These are phyloP conservation scores for Andrena camellia DNA, from an alignment of 2,888 invertebrate species.

Conservation along the genomic window DNA sequence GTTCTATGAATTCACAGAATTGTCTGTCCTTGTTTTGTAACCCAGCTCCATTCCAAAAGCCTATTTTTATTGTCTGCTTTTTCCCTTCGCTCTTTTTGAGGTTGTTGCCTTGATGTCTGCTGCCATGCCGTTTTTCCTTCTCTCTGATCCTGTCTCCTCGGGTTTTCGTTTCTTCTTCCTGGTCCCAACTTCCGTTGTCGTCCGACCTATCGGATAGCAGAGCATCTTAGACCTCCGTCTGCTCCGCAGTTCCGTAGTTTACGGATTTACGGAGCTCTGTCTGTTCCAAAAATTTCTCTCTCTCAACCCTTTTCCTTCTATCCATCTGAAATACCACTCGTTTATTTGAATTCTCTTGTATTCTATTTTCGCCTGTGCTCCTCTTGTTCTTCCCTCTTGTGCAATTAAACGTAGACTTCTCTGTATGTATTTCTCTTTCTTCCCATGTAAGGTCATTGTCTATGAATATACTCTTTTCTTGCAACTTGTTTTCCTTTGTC, in stretches of 20 bases:
- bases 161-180: background rate
- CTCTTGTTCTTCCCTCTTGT: no score
- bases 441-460: no score
- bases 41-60: background rate
- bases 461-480: no score
- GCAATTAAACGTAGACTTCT: no score
- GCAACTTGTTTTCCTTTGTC: no score
- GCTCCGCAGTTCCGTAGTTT: background rate
- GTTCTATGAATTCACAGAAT: background rate
- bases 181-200: background rate
- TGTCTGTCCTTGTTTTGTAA: background rate
- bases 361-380: background rate
- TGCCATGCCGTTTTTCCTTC: background rate
- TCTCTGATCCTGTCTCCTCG: background rate
- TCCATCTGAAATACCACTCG: background rate
- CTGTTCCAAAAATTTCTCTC: background rate
- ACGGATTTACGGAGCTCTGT: background rate
- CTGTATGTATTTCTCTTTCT: no score
- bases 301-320: background rate
- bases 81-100: background rate
- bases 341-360: background rate
- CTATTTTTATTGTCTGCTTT: background rate
- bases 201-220: background rate
- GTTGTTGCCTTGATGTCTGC: background rate
- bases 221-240: background rate